Conservation (phyloP, 1,140 invertebrate genomes). For the Brachionus plicatilis region DNA sequence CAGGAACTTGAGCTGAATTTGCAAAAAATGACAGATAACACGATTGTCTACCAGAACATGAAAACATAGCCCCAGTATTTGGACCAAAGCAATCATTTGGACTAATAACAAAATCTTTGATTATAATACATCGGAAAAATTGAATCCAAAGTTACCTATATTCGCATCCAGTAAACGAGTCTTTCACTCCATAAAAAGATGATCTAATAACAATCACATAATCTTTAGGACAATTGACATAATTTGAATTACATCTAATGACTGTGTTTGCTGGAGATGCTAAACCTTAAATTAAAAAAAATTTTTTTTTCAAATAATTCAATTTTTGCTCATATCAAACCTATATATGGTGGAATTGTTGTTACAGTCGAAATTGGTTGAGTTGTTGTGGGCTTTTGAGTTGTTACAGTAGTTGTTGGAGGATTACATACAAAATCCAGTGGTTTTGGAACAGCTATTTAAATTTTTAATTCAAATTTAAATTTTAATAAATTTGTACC, state of each 20-base stretch:
- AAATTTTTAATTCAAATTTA: not conserved
- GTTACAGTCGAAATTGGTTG: not conserved
- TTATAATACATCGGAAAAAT: too few species aligned
- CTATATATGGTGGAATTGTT: not conserved
- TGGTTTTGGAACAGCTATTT: conserved; percentile 7
- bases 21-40: conserved; percentile 1
- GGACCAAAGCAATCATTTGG: conserved; percentile 35
- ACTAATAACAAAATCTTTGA: not conserved
- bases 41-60: not conserved
- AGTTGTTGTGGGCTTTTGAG: not conserved
- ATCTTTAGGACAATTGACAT: not conserved
- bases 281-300: conserved; percentile 17
- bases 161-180: not conserved
- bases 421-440: conserved; percentile 11
- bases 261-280: conserved; percentile 4
- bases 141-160: not conserved
- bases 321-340: not conserved
- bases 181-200: not conserved
- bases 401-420: not conserved
- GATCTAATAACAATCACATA: conserved; percentile 13
- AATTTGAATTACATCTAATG: not conserved
- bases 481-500: not conserved
- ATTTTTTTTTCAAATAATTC: not conserved
- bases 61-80: not conserved
- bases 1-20: not conserved